Evolutionary conservation across 1,140 invertebrate species (phyloP).

Genomic region (Diorhabda elongata): DNA sequence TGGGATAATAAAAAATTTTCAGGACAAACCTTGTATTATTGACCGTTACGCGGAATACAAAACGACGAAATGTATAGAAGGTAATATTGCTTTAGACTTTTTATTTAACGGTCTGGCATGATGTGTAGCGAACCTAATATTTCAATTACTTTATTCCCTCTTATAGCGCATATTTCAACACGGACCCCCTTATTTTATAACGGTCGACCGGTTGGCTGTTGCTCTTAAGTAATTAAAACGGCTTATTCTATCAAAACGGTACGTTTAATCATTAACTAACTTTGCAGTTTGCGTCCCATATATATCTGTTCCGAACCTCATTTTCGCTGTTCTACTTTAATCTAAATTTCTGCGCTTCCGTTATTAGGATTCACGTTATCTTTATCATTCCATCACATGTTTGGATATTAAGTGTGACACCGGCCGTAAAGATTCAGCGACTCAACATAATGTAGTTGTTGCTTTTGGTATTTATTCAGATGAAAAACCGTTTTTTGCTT

Average conservation of each 20-base stretch:
- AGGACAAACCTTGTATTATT: too few species aligned
- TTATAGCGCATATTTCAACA: not conserved
- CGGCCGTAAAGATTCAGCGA: not conserved
- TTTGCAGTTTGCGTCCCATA: not conserved
- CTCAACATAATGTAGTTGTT: too few species aligned
- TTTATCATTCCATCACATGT: not conserved
- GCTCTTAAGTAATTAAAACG: conserved; percentile 2
- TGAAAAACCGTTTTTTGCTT: too few species aligned
- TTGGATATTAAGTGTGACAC: not conserved
- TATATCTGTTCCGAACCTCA: not conserved
- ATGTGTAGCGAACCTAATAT: not conserved
- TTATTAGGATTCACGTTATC: not conserved
- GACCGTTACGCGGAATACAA: too few species aligned
- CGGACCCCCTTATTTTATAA: not conserved
- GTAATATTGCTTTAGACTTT: too few species aligned
- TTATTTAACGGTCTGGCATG: too few species aligned
- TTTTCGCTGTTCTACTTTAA: not conserved
- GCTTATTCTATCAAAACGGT: not conserved
- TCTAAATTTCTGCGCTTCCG: not conserved
- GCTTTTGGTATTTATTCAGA: too few species aligned
- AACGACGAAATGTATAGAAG: too few species aligned
- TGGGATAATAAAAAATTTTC: too few species aligned
- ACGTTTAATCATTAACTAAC: not conserved
- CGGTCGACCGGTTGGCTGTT: not conserved
- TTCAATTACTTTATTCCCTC: not conserved